Evolutionary conservation across 2,113 vertebrate genomes (phyloP).

Genomic region (Nansenia antarctica): DNA sequence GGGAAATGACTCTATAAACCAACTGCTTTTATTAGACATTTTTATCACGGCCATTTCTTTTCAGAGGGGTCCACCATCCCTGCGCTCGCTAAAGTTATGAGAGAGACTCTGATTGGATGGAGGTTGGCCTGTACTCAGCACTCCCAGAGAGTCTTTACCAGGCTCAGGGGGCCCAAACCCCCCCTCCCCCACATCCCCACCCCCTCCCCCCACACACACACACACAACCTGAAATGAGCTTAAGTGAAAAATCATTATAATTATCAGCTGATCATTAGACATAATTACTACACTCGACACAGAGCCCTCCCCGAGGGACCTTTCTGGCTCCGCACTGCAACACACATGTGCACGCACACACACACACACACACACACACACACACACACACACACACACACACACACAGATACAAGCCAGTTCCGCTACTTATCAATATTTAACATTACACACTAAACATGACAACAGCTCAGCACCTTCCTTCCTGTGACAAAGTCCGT

Average conservation of each 20-base stretch:
- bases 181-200: constrained; percentile 16
- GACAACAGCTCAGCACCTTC: background rate
- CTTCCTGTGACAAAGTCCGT: background rate
- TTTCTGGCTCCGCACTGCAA: background rate
- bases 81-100: no score
- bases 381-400: background rate
- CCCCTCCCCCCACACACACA: no score
- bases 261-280: constrained; percentile 39
- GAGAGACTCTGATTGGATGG: no score
- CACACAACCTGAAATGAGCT: constrained; percentile 43
- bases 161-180: constrained; percentile 28
- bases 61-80: no score
- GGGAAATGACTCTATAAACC: no score
- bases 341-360: background rate
- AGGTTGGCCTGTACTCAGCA: background rate
- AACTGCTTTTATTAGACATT: no score
- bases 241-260: constrained; percentile 45
- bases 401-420: background rate
- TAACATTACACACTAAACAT: background rate
- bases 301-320: constrained; percentile 18
- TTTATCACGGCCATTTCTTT: no score
- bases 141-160: constrained; percentile 6
- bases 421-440: background rate
- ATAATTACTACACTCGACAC: constrained; percentile 35
- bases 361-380: no score